These are phyloP conservation scores for Drosophila lini DNA, from an alignment of 1,140 invertebrate species.

Conservation along the genomic window DNA sequence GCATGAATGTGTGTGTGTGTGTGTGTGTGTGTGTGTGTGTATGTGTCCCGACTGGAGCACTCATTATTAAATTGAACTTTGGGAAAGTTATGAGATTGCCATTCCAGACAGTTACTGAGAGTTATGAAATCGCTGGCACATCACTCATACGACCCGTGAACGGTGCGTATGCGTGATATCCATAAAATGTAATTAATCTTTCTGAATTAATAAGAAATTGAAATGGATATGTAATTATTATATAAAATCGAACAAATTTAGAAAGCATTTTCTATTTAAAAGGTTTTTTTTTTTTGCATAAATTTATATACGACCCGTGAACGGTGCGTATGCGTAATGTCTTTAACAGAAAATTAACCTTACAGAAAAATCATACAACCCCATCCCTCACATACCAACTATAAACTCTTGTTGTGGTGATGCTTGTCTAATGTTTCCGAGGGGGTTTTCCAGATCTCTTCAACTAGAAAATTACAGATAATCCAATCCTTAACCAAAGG, in stretches of 20 bases:
- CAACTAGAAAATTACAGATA: not conserved
- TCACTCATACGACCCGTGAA: constrained; percentile 3
- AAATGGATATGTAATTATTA: not conserved
- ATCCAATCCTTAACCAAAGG: constrained; percentile 52
- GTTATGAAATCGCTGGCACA: not conserved
- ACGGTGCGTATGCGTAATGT: not conserved
- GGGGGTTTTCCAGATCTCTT: not conserved
- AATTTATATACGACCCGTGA: not conserved
- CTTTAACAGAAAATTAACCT: not conserved
- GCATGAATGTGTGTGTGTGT: not conserved
- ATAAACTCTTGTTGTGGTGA: not conserved
- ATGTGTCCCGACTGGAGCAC: not conserved
- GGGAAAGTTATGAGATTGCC: not conserved
- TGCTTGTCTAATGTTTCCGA: not conserved
- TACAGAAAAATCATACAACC: not conserved
- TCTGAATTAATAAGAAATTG: not conserved
- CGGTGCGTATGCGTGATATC: not conserved
- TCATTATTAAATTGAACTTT: constrained; percentile 12
- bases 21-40: constrained; percentile 1
- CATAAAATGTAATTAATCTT: not conserved
- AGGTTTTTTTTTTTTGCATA: too few relatives aligned
- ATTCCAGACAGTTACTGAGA: not conserved
- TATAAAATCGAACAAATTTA: not conserved
- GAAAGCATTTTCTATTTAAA: not conserved
- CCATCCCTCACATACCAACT: constrained; percentile 5